phyloP scores from a whole-genome alignment of 2,888 invertebrate species.

The Pachymerium ferrugineum region DNA sequence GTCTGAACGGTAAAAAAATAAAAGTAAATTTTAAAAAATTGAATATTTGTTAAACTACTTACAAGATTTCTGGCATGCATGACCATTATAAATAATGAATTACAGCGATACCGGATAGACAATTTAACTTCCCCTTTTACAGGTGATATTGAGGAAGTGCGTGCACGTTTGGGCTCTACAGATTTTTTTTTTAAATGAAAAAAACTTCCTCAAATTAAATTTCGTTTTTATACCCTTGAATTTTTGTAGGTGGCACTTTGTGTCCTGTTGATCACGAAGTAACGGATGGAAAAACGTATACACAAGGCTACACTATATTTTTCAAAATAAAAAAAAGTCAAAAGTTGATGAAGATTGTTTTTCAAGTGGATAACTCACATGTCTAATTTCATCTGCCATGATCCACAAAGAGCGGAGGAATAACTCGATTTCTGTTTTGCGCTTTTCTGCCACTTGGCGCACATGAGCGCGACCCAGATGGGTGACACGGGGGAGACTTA shows the following conservation, averaged over 20 bases:
- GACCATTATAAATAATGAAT: conserved; percentile 71
- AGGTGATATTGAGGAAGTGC: conserved; percentile 35
- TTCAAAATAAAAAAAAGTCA: too few relatives aligned
- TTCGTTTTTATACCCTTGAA: conserved; percentile 40
- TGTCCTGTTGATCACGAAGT: conserved; percentile 86
- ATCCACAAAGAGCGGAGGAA: conserved; percentile 80
- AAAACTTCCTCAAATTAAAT: conserved; percentile 1
- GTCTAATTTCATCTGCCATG: conserved; percentile 88
- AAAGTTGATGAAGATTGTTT: background rate
- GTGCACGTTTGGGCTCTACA: conserved; percentile 37
- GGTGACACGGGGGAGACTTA: conserved; percentile 41
- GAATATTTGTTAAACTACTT: conserved; percentile 20
- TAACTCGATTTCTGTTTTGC: conserved; percentile 79
- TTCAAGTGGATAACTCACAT: conserved; percentile 53
- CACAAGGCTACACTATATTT: conserved; percentile 72
- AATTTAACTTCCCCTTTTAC: conserved; percentile 68
- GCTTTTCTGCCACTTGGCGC: conserved; percentile 86
- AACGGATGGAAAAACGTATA: conserved; percentile 99
- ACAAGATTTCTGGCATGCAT: conserved; percentile 87
- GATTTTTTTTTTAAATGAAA: too few relatives aligned
- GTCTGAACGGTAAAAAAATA: background rate
- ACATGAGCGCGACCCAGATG: conserved; percentile 79
- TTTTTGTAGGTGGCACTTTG: conserved; percentile 37
- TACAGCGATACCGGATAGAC: conserved; percentile 68
- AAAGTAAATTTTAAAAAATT: background rate